phyloP scores from a whole-genome alignment of 2,888 invertebrate genomes.

The Matsumyia berberina region DNA sequence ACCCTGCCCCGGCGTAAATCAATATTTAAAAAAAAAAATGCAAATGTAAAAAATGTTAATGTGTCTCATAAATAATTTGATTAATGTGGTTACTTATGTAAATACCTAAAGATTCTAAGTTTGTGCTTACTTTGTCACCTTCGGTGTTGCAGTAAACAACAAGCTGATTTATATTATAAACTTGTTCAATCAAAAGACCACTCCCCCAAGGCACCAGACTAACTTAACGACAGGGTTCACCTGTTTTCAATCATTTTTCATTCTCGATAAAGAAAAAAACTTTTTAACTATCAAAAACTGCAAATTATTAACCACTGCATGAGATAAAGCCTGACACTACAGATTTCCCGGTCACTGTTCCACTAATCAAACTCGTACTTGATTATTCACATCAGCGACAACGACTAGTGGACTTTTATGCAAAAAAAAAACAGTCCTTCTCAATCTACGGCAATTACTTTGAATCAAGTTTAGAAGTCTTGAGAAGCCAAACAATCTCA shows the following conservation, averaged over 20 bases:
- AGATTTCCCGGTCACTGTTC: conserved; percentile 10
- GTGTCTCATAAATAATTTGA: no score
- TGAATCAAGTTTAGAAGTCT: not conserved
- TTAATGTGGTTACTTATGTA: no score
- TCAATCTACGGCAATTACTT: not conserved
- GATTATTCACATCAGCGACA: not conserved
- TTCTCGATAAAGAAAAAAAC: not conserved
- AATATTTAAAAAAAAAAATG: no score
- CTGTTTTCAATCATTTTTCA: not conserved
- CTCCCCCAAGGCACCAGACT: not conserved
- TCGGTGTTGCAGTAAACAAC: no score
- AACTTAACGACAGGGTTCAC: not conserved
- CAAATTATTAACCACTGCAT: not conserved
- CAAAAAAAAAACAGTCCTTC: not conserved
- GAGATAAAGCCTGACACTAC: not conserved
- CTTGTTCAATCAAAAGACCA: not conserved
- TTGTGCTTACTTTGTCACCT: no score
- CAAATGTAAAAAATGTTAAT: no score
- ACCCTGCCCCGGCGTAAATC: no score
- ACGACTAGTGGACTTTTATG: not conserved
- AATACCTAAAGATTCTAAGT: no score
- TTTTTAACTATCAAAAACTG: not conserved
- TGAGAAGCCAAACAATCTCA: not conserved
- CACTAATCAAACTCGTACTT: not conserved
- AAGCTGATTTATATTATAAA: not conserved